A percentile compares a stretch with the other conserved stretches of the same genome.
Conservation (phyloP, 2,888 invertebrate genomes). For the Schrankia costaestrigalis region DNA sequence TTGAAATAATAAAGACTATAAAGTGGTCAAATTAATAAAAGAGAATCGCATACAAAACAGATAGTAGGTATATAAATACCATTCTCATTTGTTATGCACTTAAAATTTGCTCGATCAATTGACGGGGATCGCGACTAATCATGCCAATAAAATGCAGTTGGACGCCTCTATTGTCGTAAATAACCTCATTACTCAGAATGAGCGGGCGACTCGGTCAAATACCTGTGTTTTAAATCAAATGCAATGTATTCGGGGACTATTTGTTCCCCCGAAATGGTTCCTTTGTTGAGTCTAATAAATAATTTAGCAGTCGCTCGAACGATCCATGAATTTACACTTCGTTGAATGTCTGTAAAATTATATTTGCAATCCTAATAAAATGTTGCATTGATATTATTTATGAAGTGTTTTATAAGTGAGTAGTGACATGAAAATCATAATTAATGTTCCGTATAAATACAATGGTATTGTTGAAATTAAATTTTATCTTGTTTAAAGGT, state of each 20-base stretch:
- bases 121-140: constrained; percentile 51
- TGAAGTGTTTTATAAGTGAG: constrained; percentile 39
- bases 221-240: constrained; percentile 70
- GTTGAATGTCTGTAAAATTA: constrained; percentile 50
- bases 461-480: constrained; percentile 29
- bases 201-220: constrained; percentile 65
- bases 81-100: constrained; percentile 48
- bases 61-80: constrained; percentile 45
- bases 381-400: constrained; percentile 39
- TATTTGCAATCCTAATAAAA: constrained; percentile 28
- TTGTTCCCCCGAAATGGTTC: constrained; percentile 54
- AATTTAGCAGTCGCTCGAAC: constrained; percentile 46
- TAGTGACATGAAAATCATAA: constrained; percentile 35
- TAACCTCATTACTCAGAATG: constrained; percentile 55
- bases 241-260: constrained; percentile 52
- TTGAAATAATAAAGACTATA: constrained; percentile 38
- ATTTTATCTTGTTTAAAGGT: constrained; percentile 33
- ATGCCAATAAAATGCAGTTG: constrained; percentile 47
- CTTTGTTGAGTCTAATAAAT: constrained; percentile 64
- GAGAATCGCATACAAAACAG: constrained; percentile 39
- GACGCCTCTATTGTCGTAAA: constrained; percentile 53
- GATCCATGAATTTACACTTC: constrained; percentile 48
- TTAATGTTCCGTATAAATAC: constrained; percentile 42
- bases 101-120: constrained; percentile 51
- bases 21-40: constrained; percentile 51